Conservation (phyloP, 2,888 invertebrate genomes). For the Cyaniris semiargus region DNA sequence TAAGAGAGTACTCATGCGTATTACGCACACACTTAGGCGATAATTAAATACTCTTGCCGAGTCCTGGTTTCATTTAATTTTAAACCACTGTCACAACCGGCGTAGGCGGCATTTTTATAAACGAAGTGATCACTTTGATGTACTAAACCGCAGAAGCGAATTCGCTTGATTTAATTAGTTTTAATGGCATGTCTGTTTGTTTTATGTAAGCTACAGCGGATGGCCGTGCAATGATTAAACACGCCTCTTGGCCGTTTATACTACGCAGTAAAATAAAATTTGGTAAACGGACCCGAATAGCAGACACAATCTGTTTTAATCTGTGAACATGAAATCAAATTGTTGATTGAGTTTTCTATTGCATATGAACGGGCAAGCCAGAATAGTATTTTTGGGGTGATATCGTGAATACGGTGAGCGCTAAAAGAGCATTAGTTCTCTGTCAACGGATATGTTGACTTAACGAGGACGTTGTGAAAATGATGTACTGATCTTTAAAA, state of each 20-base stretch:
- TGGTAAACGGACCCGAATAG: slow-evolving; percentile 29
- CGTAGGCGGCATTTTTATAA: neutral
- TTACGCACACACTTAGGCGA: neutral
- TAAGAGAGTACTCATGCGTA: neutral
- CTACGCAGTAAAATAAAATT: slow-evolving; percentile 33
- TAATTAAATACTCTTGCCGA: neutral
- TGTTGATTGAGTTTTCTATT: slow-evolving; percentile 31
- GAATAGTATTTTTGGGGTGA: neutral
- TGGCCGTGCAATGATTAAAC: slow-evolving; percentile 66
- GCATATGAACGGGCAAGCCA: slow-evolving; percentile 15
- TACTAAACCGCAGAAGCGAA: neutral
- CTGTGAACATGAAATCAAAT: slow-evolving; percentile 28
- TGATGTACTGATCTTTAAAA: neutral
- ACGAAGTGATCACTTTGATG: neutral
- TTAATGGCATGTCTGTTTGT: slow-evolving; percentile 33
- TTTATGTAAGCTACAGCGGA: slow-evolving; percentile 41
- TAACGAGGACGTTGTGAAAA: neutral
- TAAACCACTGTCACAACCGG: neutral
- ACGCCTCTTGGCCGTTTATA: slow-evolving; percentile 54
- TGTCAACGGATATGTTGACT: neutral
- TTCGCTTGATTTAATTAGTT: neutral
- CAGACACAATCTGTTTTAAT: slow-evolving; percentile 18
- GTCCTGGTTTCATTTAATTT: neutral
- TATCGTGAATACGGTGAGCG: neutral
- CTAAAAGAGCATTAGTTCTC: neutral